Evolutionary conservation across 2,797 vertebrate genomes (phyloP), one percentile per base, ranked within the genome.

Genomic region (Menidia menidia): DNA sequence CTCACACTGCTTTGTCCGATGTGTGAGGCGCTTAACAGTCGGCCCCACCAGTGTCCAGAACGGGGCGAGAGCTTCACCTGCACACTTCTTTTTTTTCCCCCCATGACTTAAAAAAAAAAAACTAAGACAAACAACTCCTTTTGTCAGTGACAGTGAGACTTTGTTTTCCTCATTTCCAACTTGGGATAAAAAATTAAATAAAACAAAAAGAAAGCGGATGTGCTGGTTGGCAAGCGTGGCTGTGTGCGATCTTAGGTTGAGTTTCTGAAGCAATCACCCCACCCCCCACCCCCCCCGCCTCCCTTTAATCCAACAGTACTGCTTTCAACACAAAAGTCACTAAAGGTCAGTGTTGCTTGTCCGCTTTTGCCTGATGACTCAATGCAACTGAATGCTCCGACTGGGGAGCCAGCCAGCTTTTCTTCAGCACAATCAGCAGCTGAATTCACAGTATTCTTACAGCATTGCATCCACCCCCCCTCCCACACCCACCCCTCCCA

Each of bases 381-480:
- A 71, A 80, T 78, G 68, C 60, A 75, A 78, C 78, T 52, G 75
- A 76, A 61, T 44, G 54, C 67, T 76, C 48, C 32, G 54, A 79
- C 64, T 15, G n/a, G 63, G 58, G 60, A 72, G 74, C 55, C 2
- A 72, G 70, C 56, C 10, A 59, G 68, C 59, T 75, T 69, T 59
- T 66, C 72, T 57, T 59, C 79, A 72, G 78, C 77, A 72, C 84
- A 63, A 84, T 86, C 88, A 88, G 88, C 75, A 87, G 87, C 76
- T 87, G 85, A 92, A 91, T 90, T 93, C 91, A 93, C 90, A 93
- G 90, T 91, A 91, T 91, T 91, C 91, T 87, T 87, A 89, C 92
- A 92, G 88, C 88, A 86, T 83, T 48, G 53, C 61, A 50, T 68
- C 33, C 45, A 11, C n/a, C n/a, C n/a, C n/a, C n/a, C n/a, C n/a